These are phyloP conservation scores for Myrmophylax atrothorax DNA, from an alignment of 2,113 vertebrate species.

Conservation along the genomic window DNA sequence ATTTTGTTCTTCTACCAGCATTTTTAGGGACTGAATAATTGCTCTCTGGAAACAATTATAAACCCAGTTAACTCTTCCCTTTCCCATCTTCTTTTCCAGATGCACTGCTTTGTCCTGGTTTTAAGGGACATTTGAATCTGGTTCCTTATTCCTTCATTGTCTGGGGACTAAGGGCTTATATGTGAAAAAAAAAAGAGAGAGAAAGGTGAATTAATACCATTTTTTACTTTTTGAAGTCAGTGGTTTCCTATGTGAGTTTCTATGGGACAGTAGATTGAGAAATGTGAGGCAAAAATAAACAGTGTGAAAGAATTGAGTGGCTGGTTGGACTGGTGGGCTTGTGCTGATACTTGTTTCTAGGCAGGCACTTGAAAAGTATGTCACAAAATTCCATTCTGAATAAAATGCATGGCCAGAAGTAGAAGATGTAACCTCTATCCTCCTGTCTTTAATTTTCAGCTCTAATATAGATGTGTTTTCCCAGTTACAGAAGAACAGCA, in stretches of 20 bases:
- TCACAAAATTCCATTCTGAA: neutral
- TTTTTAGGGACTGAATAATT: conserved; percentile 56
- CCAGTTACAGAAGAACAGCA: neutral
- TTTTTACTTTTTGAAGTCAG: neutral
- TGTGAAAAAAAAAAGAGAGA: neutral
- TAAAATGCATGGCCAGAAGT: neutral
- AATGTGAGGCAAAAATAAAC: neutral
- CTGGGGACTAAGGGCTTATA: neutral
- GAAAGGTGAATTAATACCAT: neutral
- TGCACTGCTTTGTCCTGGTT: neutral
- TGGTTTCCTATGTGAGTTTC: neutral
- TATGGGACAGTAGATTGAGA: neutral
- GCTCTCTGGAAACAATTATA: conserved; percentile 41
- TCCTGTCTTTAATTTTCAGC: neutral
- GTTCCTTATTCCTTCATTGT: neutral
- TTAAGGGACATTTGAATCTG: neutral
- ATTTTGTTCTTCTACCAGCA: conserved; percentile 30
- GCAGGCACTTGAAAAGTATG: neutral
- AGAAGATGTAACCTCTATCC: neutral
- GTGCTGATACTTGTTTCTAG: neutral
- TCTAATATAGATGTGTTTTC: neutral
- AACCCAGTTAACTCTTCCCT: conserved; percentile 45
- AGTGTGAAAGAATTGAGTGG: neutral
- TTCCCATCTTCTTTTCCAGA: conserved; percentile 3
- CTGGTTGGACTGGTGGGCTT: neutral